Evolutionary conservation across 2,113 vertebrate species (phyloP).

Genomic region (Pycnonotus jocosus): DNA sequence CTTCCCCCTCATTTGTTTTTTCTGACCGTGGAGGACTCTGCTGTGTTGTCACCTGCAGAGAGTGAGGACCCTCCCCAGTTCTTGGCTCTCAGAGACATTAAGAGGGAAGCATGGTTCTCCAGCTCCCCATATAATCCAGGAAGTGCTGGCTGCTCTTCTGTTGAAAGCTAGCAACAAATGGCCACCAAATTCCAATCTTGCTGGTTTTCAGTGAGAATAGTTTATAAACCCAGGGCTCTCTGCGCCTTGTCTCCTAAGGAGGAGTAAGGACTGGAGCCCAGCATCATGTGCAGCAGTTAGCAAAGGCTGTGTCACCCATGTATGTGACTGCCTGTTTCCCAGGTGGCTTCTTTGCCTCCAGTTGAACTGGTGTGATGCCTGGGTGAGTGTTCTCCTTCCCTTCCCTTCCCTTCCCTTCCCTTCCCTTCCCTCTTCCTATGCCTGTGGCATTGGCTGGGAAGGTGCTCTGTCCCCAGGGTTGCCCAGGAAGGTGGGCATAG

Average conservation of each 20-base stretch:
- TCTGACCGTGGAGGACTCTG: not conserved
- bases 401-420: not conserved
- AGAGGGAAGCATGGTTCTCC: not conserved
- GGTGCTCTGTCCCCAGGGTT: not conserved
- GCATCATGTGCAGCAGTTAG: not conserved
- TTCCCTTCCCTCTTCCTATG: not conserved
- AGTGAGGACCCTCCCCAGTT: not conserved
- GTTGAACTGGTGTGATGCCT: not conserved
- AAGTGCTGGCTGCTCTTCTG: not conserved
- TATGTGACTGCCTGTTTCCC: not conserved
- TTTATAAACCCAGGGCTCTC: not conserved
- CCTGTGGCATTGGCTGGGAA: not conserved
- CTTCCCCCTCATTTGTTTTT: not conserved
- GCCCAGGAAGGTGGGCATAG: not conserved
- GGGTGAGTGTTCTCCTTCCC: not conserved
- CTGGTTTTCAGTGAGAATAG: not conserved
- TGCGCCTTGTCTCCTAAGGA: not conserved
- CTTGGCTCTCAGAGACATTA: not conserved
- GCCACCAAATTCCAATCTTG: not conserved
- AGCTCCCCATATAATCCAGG: not conserved
- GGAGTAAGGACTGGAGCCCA: not conserved
- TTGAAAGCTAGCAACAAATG: not conserved
- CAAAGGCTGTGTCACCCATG: not conserved
- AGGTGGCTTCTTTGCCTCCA: not conserved
- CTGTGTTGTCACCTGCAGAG: accelerated